These are phyloP conservation scores for Stercorarius parasiticus DNA, from an alignment of 2,113 vertebrate species.

Conservation along the genomic window DNA sequence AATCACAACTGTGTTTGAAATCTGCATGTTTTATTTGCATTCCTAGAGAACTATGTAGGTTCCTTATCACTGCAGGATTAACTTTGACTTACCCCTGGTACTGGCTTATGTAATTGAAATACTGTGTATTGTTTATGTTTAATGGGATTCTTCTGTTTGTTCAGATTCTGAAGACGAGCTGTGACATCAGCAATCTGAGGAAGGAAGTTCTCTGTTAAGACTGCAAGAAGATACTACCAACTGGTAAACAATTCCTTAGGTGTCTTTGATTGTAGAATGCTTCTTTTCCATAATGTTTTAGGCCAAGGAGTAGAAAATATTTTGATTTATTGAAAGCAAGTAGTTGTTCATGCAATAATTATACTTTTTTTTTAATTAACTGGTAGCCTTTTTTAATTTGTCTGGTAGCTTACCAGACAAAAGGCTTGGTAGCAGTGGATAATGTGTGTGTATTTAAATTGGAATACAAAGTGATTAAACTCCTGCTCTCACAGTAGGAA, in stretches of 20 bases:
- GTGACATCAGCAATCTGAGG: neutral
- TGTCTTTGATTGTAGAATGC: slow-evolving; percentile 3
- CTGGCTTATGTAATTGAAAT: neutral
- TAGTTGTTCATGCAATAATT: neutral
- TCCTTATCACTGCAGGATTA: neutral
- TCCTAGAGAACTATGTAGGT: neutral
- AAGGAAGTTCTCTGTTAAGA: slow-evolving; percentile 28
- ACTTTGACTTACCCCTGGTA: neutral
- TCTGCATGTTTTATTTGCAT: neutral
- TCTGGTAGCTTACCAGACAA: neutral
- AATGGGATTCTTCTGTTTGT: slow-evolving; percentile 5
- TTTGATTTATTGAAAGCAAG: neutral
- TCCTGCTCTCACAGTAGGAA: neutral
- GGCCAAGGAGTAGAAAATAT: neutral
- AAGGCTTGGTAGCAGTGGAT: neutral
- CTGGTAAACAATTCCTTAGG: slow-evolving; percentile 62
- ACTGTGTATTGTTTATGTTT: neutral
- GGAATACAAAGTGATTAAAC: neutral
- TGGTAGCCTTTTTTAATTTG: no score
- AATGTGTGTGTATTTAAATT: neutral
- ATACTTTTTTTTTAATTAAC: neutral
- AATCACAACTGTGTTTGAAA: neutral
- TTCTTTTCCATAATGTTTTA: neutral
- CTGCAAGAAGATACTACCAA: slow-evolving; percentile 37
- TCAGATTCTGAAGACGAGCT: slow-evolving; percentile 54